phyloP scores from a whole-genome alignment of 2,113 vertebrate species.

The Carassius carassius region DNA sequence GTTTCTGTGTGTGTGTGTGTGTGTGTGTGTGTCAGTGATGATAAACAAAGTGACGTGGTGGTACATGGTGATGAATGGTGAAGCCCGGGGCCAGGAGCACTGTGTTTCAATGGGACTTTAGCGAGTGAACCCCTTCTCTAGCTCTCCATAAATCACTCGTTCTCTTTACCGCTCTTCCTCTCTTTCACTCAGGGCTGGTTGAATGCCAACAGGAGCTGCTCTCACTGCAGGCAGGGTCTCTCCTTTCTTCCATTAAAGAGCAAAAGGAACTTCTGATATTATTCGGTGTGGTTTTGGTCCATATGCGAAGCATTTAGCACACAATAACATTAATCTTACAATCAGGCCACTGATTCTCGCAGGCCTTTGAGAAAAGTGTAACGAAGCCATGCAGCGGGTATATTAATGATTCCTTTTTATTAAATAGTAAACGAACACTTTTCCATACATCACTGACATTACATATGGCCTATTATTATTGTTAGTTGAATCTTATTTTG shows the following conservation, averaged over 20 bases:
- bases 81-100: conserved; percentile 58
- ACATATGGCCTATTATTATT: background rate
- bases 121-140: conserved; percentile 56
- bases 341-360: conserved; percentile 17
- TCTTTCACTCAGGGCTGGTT: conserved; percentile 39
- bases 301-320: conserved; percentile 50
- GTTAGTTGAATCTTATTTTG: background rate
- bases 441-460: background rate
- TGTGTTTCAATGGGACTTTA: conserved; percentile 58
- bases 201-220: conserved; percentile 43
- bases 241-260: conserved; percentile 26
- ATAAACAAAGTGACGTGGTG: conserved; percentile 62
- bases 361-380: background rate
- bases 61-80: conserved; percentile 63
- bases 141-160: conserved; percentile 62
- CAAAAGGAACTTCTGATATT: conserved; percentile 41
- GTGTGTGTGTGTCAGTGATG: conserved; percentile 46
- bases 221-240: conserved; percentile 50
- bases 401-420: background rate
- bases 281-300: conserved; percentile 25
- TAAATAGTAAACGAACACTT: background rate
- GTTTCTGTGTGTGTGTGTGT: background rate
- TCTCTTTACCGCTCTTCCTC: conserved; percentile 37
- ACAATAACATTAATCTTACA: conserved; percentile 30
- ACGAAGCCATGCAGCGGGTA: background rate